Conservation (phyloP, 2,888 invertebrate species). For the Drosophila rellima region DNA sequence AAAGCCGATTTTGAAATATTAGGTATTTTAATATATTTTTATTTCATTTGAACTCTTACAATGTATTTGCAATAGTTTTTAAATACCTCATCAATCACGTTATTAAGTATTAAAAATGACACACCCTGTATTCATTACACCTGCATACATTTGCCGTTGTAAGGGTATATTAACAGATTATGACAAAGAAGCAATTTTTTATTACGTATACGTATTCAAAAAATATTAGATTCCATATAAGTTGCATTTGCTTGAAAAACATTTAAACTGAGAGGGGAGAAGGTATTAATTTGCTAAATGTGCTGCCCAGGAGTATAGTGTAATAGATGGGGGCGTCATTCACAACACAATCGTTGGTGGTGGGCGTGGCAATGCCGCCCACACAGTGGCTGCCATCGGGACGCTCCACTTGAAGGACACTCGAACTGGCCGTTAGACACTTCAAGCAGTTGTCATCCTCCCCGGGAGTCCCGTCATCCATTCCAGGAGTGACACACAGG, state of each 20-base stretch:
- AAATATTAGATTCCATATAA: not conserved
- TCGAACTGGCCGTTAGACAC: slow-evolving; percentile 40
- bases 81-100: no score
- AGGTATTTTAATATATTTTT: no score
- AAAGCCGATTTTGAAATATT: no score
- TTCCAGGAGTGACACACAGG: slow-evolving; percentile 20
- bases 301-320: not conserved
- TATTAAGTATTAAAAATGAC: no score
- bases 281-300: not conserved
- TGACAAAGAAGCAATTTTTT: not conserved
- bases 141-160: no score
- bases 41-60: no score
- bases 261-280: no score
- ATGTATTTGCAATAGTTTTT: no score
- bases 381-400: slow-evolving; percentile 38
- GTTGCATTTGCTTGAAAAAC: not conserved
- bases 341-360: slow-evolving; percentile 13
- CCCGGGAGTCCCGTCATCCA: accelerated
- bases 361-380: slow-evolving; percentile 54
- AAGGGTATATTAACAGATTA: not conserved
- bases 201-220: not conserved
- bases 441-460: not conserved
- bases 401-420: slow-evolving; percentile 49
- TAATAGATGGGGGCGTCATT: not conserved
- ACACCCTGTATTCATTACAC: no score